phyloP scores from a whole-genome alignment of 2,113 vertebrate species.

The Motacilla tschutschensis region DNA sequence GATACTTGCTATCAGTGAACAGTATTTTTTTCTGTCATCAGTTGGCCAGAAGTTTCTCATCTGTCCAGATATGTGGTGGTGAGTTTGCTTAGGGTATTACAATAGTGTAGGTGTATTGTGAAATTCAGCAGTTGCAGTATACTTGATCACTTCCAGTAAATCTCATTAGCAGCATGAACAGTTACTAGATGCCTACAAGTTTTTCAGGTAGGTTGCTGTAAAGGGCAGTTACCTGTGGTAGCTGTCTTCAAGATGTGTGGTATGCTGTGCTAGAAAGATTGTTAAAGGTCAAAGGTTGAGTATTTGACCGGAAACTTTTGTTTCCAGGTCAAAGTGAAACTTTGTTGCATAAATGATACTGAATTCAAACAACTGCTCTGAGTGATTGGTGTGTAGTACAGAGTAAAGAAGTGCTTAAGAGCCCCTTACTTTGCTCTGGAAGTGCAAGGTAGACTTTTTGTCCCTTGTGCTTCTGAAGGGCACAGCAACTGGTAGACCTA shows the following conservation, averaged over 20 bases:
- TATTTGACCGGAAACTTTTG: neutral
- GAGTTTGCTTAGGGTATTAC: neutral
- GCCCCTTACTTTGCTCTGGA: neutral
- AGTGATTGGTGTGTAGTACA: neutral
- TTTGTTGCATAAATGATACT: neutral
- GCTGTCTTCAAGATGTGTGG: neutral
- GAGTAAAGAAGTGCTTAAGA: neutral
- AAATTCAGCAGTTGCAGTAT: neutral
- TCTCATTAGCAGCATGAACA: neutral
- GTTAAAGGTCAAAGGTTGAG: neutral
- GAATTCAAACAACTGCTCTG: neutral
- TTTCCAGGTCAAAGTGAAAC: neutral
- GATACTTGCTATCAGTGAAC: neutral
- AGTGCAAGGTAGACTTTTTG: neutral
- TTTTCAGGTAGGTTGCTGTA: neutral
- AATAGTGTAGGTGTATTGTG: neutral
- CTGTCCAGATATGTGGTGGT: neutral
- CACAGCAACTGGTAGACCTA: neutral
- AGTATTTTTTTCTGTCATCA: neutral
- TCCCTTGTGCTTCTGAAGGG: neutral
- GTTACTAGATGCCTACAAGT: neutral
- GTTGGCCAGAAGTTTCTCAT: neutral
- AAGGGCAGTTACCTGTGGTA: neutral
- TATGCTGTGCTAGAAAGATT: neutral
- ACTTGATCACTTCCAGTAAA: neutral